Base-by-base conservation (phyloP, 2,888 invertebrate genomes). In the Volucella inflata region DNA sequence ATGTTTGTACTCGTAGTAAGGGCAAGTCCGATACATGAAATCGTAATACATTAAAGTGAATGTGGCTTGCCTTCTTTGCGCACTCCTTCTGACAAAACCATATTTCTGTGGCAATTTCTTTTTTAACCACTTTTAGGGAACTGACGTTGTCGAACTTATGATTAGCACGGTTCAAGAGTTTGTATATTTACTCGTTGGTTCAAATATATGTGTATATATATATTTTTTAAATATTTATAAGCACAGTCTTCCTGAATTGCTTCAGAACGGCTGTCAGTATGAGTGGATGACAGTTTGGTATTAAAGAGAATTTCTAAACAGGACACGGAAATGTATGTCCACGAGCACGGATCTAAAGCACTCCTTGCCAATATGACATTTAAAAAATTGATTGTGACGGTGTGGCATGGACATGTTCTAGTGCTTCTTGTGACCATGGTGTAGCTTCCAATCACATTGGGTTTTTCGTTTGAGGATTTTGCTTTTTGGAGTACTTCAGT, bases 301-400 rank as follows among this genome's bases (percentile, higher is more conserved):
- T n/a, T 40, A 46, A 16, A 12, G 11, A 0, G 36, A 51, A 59
- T 59, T 50, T 50, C 17, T 50, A 38, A n/a, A 30, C 42, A 51
- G 67, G 67, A 59, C n/a, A n/a, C 17, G 60, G 62, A 68, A 62
- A 17, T 14, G 60, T 48, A 38, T 60, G 62, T 42, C 51, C 9
- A 30, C 70, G 77, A 62, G 48, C 38, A 38, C 38, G 30, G 53
- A 50, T 59, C 51, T 46, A 40, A 51, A 50, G 67, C 44, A 57
- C 50, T 75, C 42, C 36, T 46, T 53, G 21, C 8, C 11, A 53
- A 53, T 64, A 51, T 40, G 50, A 2, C 16, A 71, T 44, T 68
- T 14, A 55, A 44, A 21, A 9, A 12, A 6, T 48, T 14, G 11
- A 60, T 60, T 40, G 8, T 16, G 30, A 4, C 14, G 60, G 38